Base-by-base conservation (phyloP, 2,888 invertebrate species). In the Chorisops tibialis region DNA sequence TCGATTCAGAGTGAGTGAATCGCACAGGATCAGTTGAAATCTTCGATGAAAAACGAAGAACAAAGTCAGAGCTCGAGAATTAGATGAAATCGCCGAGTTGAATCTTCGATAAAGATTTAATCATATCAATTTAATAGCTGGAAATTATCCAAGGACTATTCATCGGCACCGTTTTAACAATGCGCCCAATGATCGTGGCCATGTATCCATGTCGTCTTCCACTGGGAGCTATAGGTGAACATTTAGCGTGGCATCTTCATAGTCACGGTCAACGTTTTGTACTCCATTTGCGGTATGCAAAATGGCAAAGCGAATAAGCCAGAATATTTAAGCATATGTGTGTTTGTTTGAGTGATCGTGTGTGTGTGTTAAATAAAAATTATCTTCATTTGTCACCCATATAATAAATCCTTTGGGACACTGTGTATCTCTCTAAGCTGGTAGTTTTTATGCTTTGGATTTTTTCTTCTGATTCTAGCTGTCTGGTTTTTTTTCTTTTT, bases 61-160 rank as follows among this genome's bases (percentile, higher is more conserved):
- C 5, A 47, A 21, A 19, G 12, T 21, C 47, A 47, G n/a, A 47
- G 12, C 21, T 30, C 35, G n/a, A 43, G 30, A 16, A 59, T 62
- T 43, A 43, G 38, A 30, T 49, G 41, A 30, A 54, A 61, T 63
- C 58, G 49, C 37, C 16, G 41, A 39, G 30, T 61, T 48, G 39
- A 39, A 64, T 62, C 64, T 59, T n/a, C 64, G 58, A 62, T 61
- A 62, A 59, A 62, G 62, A 59, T 64, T 64, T 64, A 64, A 62
- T 64, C 61, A 64, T 61, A 64, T 64, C 59, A 59, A 61, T 61
- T 64, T 62, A 64, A 62, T 64, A 61, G 64, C 63, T 61, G 50
- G 54, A 63, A 63, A 63, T 63, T 63, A 61, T 61, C 63, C 50
- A 38, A 52, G 43, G 43, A 59, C 58, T 63, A 63, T 63, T 63